Conservation (phyloP, 2,797 vertebrate species). For the Leucoraja ocellata region DNA sequence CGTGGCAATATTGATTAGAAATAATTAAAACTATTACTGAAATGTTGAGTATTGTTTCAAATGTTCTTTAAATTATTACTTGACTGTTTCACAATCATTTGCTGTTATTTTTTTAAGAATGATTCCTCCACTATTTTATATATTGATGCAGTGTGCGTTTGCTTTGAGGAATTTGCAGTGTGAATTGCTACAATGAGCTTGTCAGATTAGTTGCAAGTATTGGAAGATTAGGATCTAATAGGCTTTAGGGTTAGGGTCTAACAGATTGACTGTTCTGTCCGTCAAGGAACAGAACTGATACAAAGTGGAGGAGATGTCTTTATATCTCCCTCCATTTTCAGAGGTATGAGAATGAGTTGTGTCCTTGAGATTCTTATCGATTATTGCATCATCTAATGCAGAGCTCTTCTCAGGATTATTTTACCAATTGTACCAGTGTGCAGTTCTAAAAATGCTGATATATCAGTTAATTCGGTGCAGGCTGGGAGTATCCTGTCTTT, state of each 20-base stretch:
- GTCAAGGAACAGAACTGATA: not conserved
- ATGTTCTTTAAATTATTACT: slow-evolving; percentile 9
- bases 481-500: not conserved
- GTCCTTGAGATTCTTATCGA: slow-evolving; percentile 26
- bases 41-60: not conserved
- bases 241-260: not conserved
- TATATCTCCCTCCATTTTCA: not conserved
- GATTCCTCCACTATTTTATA: not conserved
- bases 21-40: not conserved
- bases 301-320: not conserved
- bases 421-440: not conserved
- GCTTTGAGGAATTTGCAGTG: not conserved
- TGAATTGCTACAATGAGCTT: not conserved
- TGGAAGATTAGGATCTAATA: not conserved
- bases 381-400: slow-evolving; percentile 4
- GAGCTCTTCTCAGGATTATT: not conserved
- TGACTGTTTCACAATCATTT: not conserved
- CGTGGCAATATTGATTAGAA: not conserved
- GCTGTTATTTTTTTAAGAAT: not conserved
- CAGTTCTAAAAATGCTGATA: not conserved
- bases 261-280: not conserved
- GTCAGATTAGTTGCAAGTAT: not conserved
- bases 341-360: not conserved
- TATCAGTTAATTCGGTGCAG: not conserved
- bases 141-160: not conserved